These are phyloP conservation scores for Rotaria macrura DNA, from an alignment of 2,888 invertebrate genomes.

Conservation along the genomic window DNA sequence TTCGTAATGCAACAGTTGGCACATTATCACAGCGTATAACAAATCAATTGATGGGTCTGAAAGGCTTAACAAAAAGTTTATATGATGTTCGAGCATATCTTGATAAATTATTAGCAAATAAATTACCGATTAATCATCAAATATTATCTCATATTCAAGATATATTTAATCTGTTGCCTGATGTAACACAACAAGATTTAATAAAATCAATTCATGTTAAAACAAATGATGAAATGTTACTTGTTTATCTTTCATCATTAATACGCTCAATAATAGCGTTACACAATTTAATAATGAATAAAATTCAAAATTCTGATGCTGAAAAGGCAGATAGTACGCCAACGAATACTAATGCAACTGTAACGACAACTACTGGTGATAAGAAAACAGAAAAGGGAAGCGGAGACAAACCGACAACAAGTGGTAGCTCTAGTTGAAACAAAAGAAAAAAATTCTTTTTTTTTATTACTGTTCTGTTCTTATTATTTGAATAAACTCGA, in stretches of 20 bases:
- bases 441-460: not conserved
- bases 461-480: not conserved
- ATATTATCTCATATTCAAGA: slow-evolving; percentile 76
- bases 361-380: not conserved
- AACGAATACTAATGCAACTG: not conserved
- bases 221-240: slow-evolving; percentile 96
- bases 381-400: slow-evolving; percentile 10
- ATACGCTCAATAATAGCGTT: slow-evolving; percentile 90
- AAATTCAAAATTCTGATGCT: slow-evolving; percentile 56
- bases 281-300: slow-evolving; percentile 97
- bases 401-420: slow-evolving; percentile 14
- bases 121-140: slow-evolving; percentile 91
- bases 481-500: not conserved
- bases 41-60: slow-evolving; percentile 83
- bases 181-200: slow-evolving; percentile 57
- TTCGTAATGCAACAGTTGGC: slow-evolving; percentile 79
- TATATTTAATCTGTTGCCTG: slow-evolving; percentile 29
- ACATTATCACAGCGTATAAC: slow-evolving; percentile 92
- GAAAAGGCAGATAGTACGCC: not conserved
- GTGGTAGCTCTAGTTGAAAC: not conserved
- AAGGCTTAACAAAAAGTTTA: slow-evolving; percentile 82
- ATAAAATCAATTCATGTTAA: slow-evolving; percentile 89
- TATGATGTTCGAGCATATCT: slow-evolving; percentile 84
- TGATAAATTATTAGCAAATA: slow-evolving; percentile 66
- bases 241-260: slow-evolving; percentile 89